A percentile compares a stretch with the other conserved stretches of the same genome.
phyloP scores from a whole-genome alignment of 2,113 vertebrate species.

The Crotalus helleri region DNA sequence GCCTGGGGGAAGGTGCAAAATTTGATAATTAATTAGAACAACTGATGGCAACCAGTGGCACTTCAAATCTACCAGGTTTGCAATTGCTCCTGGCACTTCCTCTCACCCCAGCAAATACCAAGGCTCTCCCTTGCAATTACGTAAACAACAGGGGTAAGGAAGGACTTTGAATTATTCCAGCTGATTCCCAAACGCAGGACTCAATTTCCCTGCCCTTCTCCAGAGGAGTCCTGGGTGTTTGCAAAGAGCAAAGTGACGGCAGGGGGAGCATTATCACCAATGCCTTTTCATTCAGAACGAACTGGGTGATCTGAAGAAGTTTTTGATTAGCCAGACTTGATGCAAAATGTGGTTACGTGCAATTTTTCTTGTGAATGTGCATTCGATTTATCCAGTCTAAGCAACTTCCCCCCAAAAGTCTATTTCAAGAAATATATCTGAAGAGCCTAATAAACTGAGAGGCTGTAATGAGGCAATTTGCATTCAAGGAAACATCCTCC shows the following conservation, averaged over 20 bases:
- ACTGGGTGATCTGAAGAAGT: background rate
- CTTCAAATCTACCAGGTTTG: background rate
- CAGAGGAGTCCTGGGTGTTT: background rate
- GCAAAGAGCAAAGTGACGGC: conserved; percentile 36
- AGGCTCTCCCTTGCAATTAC: background rate
- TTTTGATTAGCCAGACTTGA: background rate
- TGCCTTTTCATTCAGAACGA: background rate
- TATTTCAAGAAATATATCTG: conserved; percentile 31
- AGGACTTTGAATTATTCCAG: background rate
- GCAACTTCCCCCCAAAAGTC: background rate
- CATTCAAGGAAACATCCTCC: conserved; percentile 29
- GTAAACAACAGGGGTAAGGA: background rate
- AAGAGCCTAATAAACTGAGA: conserved; percentile 33
- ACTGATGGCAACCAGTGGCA: background rate
- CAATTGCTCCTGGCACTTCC: background rate
- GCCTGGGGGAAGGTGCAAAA: too few relatives aligned
- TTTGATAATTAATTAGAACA: background rate
- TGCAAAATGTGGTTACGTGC: conserved; percentile 16
- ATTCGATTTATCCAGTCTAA: conserved; percentile 27
- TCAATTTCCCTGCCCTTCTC: background rate
- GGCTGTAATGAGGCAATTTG: conserved; percentile 38
- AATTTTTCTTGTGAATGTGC: conserved; percentile 37
- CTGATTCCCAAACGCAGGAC: background rate
- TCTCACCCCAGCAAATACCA: background rate
- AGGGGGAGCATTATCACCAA: conserved; percentile 66